Conservation (phyloP, 2,113 vertebrate genomes). For the Caranx ignobilis region DNA sequence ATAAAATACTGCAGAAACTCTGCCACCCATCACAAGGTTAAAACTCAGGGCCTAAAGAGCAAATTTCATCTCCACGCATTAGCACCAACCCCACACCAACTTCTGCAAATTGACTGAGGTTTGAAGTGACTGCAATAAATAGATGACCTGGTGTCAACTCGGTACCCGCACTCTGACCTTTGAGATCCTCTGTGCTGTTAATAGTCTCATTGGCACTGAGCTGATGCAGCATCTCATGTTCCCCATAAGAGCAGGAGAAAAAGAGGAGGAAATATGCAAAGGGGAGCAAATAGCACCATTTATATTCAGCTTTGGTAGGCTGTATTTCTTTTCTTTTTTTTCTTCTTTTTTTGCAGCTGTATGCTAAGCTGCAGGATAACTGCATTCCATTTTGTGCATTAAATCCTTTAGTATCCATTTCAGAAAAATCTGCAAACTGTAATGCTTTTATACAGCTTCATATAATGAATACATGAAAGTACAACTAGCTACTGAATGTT, state of each 20-base stretch:
- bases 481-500: slow-evolving; percentile 17
- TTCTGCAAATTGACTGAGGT: slow-evolving; percentile 10
- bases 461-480: slow-evolving; percentile 39
- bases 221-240: slow-evolving; percentile 48
- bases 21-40: neutral
- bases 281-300: slow-evolving; percentile 24
- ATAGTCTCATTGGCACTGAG: slow-evolving; percentile 50
- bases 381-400: slow-evolving; percentile 39
- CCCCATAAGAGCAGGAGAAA: neutral
- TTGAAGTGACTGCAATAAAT: slow-evolving; percentile 39
- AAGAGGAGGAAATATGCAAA: slow-evolving; percentile 13
- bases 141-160: slow-evolving; percentile 37
- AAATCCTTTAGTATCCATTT: slow-evolving; percentile 34
- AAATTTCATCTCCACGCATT: slow-evolving; percentile 1
- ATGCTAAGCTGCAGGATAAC: slow-evolving; percentile 51
- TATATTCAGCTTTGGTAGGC: slow-evolving; percentile 42
- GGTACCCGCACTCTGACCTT: slow-evolving; percentile 32
- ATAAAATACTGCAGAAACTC: neutral
- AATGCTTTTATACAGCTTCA: slow-evolving; percentile 43
- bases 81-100: neutral
- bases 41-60: slow-evolving; percentile 4
- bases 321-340: slow-evolving; percentile 10
- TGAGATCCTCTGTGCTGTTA: slow-evolving; percentile 39
- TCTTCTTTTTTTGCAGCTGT: slow-evolving; percentile 20
- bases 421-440: slow-evolving; percentile 15